Evolutionary conservation across 2,797 vertebrate species (phyloP).

Genomic region (Pitangus sulphuratus): DNA sequence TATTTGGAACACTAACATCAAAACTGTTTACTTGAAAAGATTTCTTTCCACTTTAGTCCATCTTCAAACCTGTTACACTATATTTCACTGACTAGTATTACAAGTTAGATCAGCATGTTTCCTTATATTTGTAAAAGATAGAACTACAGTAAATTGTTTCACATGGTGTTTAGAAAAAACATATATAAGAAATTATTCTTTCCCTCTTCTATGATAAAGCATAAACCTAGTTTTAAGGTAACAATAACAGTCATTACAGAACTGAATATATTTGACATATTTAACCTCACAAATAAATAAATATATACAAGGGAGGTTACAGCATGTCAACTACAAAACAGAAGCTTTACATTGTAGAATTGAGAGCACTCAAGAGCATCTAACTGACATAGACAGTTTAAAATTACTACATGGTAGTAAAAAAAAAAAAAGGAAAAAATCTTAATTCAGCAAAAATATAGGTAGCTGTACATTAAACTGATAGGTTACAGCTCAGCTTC

Average conservation of each 20-base stretch:
- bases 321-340: constrained; percentile 53
- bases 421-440: constrained; percentile 23
- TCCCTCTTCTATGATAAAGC: constrained; percentile 32
- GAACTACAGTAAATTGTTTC: constrained; percentile 65
- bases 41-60: constrained; percentile 69
- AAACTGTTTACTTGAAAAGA: constrained; percentile 75
- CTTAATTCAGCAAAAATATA: constrained; percentile 54
- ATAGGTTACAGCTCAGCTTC: constrained; percentile 13
- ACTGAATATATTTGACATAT: constrained; percentile 69
- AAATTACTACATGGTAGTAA: constrained; percentile 73
- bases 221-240: constrained; percentile 61
- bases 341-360: constrained; percentile 48
- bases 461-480: constrained; percentile 36
- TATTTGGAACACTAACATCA: constrained; percentile 68
- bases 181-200: constrained; percentile 48
- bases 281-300: constrained; percentile 85
- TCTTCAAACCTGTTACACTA: constrained; percentile 57
- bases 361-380: constrained; percentile 28
- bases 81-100: constrained; percentile 58
- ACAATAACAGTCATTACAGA: constrained; percentile 50
- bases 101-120: constrained; percentile 55
- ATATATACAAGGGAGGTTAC: constrained; percentile 78
- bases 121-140: constrained; percentile 50
- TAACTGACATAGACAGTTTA: constrained; percentile 37
- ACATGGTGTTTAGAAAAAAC: constrained; percentile 66